phyloP scores from a whole-genome alignment of 2,113 vertebrate species.

The Isichthys henryi region DNA sequence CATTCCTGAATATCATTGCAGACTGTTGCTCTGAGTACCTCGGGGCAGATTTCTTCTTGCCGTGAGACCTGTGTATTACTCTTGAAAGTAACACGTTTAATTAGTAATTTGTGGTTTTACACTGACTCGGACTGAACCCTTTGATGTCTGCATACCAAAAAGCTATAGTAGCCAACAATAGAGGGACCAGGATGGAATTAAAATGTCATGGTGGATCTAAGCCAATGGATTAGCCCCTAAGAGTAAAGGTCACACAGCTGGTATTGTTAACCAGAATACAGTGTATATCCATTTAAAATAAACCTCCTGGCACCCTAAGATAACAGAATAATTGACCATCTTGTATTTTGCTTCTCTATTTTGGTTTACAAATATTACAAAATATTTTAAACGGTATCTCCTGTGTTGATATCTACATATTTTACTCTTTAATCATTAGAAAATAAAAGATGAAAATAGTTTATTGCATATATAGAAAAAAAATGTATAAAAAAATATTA shows the following conservation, averaged over 20 bases:
- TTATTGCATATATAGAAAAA: not conserved
- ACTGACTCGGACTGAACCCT: not conserved
- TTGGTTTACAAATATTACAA: not conserved
- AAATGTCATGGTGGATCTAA: no score
- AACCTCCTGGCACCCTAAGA: not conserved
- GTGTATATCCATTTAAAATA: not conserved
- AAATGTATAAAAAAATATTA: no score
- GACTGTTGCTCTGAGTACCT: not conserved
- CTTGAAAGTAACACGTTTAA: not conserved
- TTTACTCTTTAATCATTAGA: not conserved
- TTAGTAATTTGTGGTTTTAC: conserved; percentile 26
- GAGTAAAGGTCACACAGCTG: not conserved
- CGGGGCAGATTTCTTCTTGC: conserved; percentile 19
- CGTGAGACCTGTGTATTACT: not conserved
- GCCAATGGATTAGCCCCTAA: not conserved
- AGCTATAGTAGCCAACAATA: not conserved
- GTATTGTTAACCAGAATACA: not conserved
- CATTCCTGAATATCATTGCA: not conserved
- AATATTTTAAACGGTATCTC: not conserved
- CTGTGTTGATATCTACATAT: not conserved
- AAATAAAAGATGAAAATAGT: not conserved
- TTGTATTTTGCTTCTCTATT: not conserved
- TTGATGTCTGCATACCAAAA: not conserved
- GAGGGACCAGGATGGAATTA: not conserved
- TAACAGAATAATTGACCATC: not conserved